A percentile compares a stretch with the other conserved stretches of the same genome.
Conservation (phyloP, 2,888 invertebrate genomes). For the Thymelicus acteon region DNA sequence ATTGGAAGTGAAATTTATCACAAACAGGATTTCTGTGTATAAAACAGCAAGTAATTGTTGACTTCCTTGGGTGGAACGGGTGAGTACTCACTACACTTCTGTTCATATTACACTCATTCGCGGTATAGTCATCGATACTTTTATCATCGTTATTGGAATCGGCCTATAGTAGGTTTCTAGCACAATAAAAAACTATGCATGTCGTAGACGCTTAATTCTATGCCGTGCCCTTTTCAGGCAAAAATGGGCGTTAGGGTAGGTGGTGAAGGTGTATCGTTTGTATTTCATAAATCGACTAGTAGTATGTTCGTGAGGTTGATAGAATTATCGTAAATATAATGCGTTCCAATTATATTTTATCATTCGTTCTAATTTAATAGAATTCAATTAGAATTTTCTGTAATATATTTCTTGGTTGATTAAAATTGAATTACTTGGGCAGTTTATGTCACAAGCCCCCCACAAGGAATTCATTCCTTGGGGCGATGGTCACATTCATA, state of each 20-base stretch:
- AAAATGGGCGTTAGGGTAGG: constrained; percentile 75
- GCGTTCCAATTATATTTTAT: neutral
- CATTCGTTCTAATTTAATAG: neutral
- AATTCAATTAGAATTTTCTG: neutral
- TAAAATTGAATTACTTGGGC: no score
- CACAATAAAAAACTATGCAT: neutral
- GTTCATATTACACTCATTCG: constrained; percentile 62
- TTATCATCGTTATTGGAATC: neutral
- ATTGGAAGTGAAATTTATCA: constrained; percentile 53
- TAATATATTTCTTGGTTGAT: neutral
- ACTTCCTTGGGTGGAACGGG: constrained; percentile 77
- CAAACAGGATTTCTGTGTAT: constrained; percentile 56
- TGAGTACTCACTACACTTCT: constrained; percentile 76
- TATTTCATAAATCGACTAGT: constrained; percentile 32
- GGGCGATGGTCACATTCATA: no score
- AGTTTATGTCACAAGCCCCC: neutral
- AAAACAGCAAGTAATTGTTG: constrained; percentile 63
- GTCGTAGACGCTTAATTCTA: neutral
- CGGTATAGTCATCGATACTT: constrained; percentile 19
- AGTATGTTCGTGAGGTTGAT: neutral
- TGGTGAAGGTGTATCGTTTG: constrained; percentile 57
- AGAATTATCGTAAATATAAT: neutral
- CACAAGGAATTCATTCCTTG: neutral
- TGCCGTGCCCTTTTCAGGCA: constrained; percentile 11
- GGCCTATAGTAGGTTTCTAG: neutral